Base-by-base conservation (phyloP, 2,888 invertebrate genomes). In the Caenorhabditis virilis region DNA sequence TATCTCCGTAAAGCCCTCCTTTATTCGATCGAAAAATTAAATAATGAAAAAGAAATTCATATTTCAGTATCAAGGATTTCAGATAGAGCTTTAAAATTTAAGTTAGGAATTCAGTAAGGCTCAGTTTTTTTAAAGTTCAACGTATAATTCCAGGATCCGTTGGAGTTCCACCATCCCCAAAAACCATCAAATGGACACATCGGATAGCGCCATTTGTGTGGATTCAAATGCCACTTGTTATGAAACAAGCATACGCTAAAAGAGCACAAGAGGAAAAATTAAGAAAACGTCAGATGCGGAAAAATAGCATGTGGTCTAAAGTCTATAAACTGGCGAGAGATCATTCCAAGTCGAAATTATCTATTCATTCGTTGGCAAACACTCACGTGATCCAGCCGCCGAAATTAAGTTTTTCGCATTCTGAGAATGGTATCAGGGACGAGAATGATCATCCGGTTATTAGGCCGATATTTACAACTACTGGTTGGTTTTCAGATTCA, bases 211-310 rank as follows among this genome's bases (percentile, higher is more conserved):
- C 63, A 36, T 51, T 78, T 18, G 64, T 80, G 1, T 58, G 71
- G 55, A 75, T 79, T 56, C 75, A 79, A 56, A 76, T 80, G 76
- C 79, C 79, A 16, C 48, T 79, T 18, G 58, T 80, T 2, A 79
- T 79, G 79, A 70, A 67, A 27, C 76, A 80, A 42, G 79, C 79
- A 0, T 79, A 79, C 43, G 78, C 77, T 9, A 56, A 76, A 26
- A 71, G 77, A 30, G 77, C 78, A 3, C 74, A 71, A 33, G 64
- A 64, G 22, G 58, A 64, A 43, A 64, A 64, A 18, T 26, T 55
- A 13, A 26, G 58, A 30, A 64, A 58, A 22, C 9, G 59, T 39
- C 46, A 51, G 47, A 15, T 45, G 16, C 25, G 74, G 11, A 72
- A 68, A 30, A 57, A 62, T 36, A 66, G 60, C 27, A 63, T 70